These are phyloP conservation scores for Emydura subglobosa DNA, from an alignment of 2,113 vertebrate genomes.

Conservation along the genomic window DNA sequence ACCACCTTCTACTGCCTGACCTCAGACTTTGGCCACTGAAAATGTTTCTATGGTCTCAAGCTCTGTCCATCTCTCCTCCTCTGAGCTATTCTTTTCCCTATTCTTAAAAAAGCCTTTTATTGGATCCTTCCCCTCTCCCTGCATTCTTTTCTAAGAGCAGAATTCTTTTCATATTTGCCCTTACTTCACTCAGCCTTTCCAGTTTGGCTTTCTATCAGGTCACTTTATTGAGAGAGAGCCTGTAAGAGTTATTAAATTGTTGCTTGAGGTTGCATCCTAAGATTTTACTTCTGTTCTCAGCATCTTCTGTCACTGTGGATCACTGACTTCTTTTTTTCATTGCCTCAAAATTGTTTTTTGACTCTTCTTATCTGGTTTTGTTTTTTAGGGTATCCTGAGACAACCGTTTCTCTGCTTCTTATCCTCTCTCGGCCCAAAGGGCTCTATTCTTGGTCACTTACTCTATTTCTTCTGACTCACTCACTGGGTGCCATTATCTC, in stretches of 20 bases:
- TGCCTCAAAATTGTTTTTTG: neutral
- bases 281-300: slow-evolving; percentile 8
- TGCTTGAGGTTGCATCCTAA: neutral
- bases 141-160: neutral
- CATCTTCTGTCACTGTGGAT: neutral
- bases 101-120: neutral
- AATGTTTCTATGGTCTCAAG: neutral
- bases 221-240: neutral
- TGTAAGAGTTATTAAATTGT: neutral
- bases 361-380: neutral
- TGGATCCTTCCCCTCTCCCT: neutral
- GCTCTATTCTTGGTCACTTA: slow-evolving; percentile 1
- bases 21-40: neutral
- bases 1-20: neutral
- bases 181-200: neutral
- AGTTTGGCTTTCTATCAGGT: neutral
- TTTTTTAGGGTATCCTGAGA: neutral
- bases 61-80: neutral
- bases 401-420: neutral
- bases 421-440: neutral
- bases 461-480: neutral
- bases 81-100: neutral
- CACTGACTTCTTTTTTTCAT: neutral
- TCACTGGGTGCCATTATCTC: neutral
- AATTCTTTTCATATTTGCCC: neutral